A percentile compares a stretch with the other conserved stretches of the same genome.
Evolutionary conservation across 2,113 vertebrate species (phyloP).

Genomic region (Phyllostomus discolor): DNA sequence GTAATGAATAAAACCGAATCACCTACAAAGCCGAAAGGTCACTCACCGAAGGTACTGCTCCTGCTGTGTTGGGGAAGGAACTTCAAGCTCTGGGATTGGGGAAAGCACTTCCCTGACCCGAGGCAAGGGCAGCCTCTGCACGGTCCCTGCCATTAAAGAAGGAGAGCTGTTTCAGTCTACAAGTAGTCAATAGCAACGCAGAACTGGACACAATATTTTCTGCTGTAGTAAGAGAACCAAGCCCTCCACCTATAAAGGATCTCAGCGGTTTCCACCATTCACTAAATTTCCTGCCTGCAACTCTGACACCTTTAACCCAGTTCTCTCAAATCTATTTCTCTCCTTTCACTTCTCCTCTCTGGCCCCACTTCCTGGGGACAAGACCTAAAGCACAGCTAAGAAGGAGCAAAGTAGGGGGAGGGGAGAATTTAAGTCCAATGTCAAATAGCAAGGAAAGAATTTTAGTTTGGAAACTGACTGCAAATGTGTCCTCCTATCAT

Average conservation of each 20-base stretch:
- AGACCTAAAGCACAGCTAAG: neutral
- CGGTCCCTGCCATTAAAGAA: conserved; percentile 42
- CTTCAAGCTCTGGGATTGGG: conserved; percentile 72
- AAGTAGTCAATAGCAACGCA: conserved; percentile 10
- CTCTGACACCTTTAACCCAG: neutral
- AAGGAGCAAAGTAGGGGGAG: neutral
- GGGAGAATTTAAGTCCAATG: neutral
- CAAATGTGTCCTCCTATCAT: neutral
- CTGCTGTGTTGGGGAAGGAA: neutral
- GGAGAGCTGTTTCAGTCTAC: conserved; percentile 27
- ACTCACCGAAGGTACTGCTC: conserved; percentile 27
- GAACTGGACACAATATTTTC: neutral
- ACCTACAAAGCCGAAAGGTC: neutral
- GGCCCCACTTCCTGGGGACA: neutral
- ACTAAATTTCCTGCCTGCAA: neutral
- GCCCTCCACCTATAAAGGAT: neutral
- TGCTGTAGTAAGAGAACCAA: neutral
- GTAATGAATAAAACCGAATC: conserved; percentile 46
- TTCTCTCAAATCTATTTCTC: neutral
- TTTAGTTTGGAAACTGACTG: neutral
- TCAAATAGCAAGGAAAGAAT: neutral
- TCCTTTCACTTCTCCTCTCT: neutral
- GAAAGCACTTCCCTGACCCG: conserved; percentile 38
- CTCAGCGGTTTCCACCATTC: neutral
- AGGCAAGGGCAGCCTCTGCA: neutral